Percentiles rank a stretch among this genome's conserved stretches.
phyloP scores from a whole-genome alignment of 2,113 vertebrate species.

The Oncorhynchus keta region DNA sequence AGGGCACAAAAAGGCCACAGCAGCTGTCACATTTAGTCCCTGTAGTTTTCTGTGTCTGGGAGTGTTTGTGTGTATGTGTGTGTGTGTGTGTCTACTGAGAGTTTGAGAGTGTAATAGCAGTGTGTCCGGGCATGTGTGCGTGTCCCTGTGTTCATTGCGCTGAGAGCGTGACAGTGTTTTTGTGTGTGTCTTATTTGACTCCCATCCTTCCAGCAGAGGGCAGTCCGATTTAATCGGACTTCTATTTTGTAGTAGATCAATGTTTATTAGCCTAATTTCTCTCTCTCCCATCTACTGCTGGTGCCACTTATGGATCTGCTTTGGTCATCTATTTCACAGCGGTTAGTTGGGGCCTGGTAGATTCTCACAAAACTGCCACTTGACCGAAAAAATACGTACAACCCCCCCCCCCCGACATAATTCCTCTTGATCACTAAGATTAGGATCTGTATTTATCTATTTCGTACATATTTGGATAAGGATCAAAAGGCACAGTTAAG shows the following conservation, averaged over 20 bases:
- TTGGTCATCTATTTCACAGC: too few species aligned
- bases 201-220: conserved; percentile 46
- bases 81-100: background rate
- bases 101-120: background rate
- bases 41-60: background rate
- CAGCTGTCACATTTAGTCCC: conserved; percentile 59
- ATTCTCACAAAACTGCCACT: background rate
- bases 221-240: conserved; percentile 41
- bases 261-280: background rate
- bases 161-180: too few species aligned
- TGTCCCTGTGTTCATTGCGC: conserved; percentile 1
- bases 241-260: background rate
- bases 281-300: background rate
- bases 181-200: background rate
- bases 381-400: too few species aligned
- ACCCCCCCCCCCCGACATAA: too few species aligned
- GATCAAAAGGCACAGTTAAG: too few species aligned
- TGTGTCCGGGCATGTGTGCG: background rate
- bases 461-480: too few species aligned
- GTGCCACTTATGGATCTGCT: too few species aligned
- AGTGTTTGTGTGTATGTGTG: background rate
- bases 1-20: conserved; percentile 4
- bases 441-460: too few species aligned
- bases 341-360: background rate
- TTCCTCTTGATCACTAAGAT: too few species aligned